Conservation (phyloP, 2,113 vertebrate genomes). For the Phylloscopus trochilus region DNA sequence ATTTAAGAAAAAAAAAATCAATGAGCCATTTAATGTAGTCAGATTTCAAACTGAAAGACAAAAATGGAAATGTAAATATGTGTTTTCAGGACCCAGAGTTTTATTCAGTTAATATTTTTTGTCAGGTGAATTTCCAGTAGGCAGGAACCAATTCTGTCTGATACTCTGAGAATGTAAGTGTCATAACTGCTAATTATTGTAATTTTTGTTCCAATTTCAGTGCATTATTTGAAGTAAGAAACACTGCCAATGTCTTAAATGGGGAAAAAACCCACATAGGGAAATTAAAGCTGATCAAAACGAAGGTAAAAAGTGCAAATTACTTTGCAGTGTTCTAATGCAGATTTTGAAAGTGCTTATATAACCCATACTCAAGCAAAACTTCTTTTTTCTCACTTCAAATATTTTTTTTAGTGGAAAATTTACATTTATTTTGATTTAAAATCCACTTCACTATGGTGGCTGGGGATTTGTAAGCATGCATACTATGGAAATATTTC, state of each 20-base stretch:
- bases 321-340: background rate
- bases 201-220: background rate
- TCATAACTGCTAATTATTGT: background rate
- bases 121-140: background rate
- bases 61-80: background rate
- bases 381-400: background rate
- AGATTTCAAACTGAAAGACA: background rate
- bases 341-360: background rate
- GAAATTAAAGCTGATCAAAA: background rate
- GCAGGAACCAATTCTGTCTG: background rate
- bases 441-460: background rate
- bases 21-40: background rate
- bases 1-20: background rate
- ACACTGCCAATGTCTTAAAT: background rate
- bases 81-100: background rate
- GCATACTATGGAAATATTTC: background rate
- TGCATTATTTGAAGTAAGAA: background rate
- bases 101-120: background rate
- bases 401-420: background rate
- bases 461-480: background rate
- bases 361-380: background rate
- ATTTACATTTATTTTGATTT: background rate
- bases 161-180: background rate
- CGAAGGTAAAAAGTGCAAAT: background rate
- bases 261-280: background rate